These are phyloP conservation scores for Serrognathus titanus DNA, from an alignment of 2,888 invertebrate species.

Conservation along the genomic window DNA sequence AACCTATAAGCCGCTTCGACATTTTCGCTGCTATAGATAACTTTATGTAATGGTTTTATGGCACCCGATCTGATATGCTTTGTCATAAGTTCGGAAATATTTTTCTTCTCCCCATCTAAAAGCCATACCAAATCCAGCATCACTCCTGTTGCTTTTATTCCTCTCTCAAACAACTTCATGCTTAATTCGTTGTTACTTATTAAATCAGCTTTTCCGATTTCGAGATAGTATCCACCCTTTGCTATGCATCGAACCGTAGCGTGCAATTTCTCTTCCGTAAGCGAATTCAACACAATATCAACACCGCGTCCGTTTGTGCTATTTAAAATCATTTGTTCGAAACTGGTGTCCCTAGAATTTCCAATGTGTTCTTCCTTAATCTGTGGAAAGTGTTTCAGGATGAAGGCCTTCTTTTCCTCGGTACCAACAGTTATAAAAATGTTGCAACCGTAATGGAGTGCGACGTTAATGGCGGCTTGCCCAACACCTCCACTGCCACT, in stretches of 20 bases:
- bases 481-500: slow-evolving; percentile 69
- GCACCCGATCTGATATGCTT: slow-evolving; percentile 50
- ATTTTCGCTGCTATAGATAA: slow-evolving; percentile 62
- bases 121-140: slow-evolving; percentile 57
- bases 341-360: slow-evolving; percentile 81
- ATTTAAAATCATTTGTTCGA: slow-evolving; percentile 79
- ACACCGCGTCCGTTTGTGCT: slow-evolving; percentile 85
- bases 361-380: slow-evolving; percentile 67
- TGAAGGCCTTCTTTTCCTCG: slow-evolving; percentile 76
- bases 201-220: slow-evolving; percentile 82
- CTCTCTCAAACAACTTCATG: slow-evolving; percentile 53
- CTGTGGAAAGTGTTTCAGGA: slow-evolving; percentile 73
- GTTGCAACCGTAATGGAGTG: slow-evolving; percentile 60
- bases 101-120: slow-evolving; percentile 27
- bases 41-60: slow-evolving; percentile 65
- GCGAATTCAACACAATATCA: slow-evolving; percentile 84
- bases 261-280: slow-evolving; percentile 84
- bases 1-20: slow-evolving; percentile 70
- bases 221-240: slow-evolving; percentile 66
- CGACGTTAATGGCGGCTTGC: slow-evolving; percentile 68
- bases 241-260: slow-evolving; percentile 63
- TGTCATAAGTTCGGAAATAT: neutral
- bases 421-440: slow-evolving; percentile 89
- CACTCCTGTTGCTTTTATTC: slow-evolving; percentile 66
- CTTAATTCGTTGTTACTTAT: slow-evolving; percentile 60